Percentiles rank a stretch among this genome's conserved stretches.
phyloP scores from a whole-genome alignment of 2,113 vertebrate species.

The Passer domesticus region DNA sequence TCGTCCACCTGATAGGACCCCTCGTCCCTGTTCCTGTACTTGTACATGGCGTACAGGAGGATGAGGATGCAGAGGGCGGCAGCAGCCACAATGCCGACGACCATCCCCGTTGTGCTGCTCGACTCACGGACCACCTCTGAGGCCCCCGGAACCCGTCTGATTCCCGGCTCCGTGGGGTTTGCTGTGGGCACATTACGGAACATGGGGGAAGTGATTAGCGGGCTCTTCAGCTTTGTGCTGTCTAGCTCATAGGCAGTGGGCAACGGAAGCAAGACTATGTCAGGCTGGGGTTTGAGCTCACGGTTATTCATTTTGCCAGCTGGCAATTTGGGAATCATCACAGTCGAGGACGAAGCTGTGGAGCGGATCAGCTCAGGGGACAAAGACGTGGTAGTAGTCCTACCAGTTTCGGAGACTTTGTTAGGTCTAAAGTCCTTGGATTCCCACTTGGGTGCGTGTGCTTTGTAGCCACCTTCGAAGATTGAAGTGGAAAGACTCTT shows the following conservation, averaged over 20 bases:
- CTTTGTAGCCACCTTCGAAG: slow-evolving; percentile 99
- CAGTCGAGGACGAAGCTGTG: slow-evolving; percentile 92
- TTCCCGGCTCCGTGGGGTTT: slow-evolving; percentile 98
- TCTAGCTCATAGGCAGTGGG: slow-evolving; percentile 99
- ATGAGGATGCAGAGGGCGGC: slow-evolving; percentile 99
- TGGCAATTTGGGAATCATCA: slow-evolving; percentile 92
- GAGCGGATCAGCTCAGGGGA: slow-evolving; percentile 97
- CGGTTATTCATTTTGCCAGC: slow-evolving; percentile 97
- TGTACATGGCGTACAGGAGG: slow-evolving; percentile 99
- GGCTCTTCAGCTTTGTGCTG: slow-evolving; percentile 97
- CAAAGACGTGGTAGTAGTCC: slow-evolving; percentile 92
- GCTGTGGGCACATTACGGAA: slow-evolving; percentile 99
- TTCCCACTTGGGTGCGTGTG: slow-evolving; percentile 97
- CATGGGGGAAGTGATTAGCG: slow-evolving; percentile 99
- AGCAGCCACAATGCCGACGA: slow-evolving; percentile 99
- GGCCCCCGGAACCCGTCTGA: slow-evolving; percentile 97
- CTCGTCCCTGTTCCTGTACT: slow-evolving; percentile 99
- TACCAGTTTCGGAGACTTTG: slow-evolving; percentile 95
- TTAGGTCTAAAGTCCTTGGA: slow-evolving; percentile 98
- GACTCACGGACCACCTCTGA: slow-evolving; percentile 99
- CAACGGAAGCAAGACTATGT: slow-evolving; percentile 97
- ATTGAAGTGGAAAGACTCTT: slow-evolving; percentile 98
- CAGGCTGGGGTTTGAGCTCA: slow-evolving; percentile 96
- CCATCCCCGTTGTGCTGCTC: slow-evolving; percentile 99
- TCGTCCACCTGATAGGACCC: slow-evolving; percentile 99